Evolutionary conservation across 2,113 vertebrate species (phyloP).

Genomic region (Aviceda subcristata): DNA sequence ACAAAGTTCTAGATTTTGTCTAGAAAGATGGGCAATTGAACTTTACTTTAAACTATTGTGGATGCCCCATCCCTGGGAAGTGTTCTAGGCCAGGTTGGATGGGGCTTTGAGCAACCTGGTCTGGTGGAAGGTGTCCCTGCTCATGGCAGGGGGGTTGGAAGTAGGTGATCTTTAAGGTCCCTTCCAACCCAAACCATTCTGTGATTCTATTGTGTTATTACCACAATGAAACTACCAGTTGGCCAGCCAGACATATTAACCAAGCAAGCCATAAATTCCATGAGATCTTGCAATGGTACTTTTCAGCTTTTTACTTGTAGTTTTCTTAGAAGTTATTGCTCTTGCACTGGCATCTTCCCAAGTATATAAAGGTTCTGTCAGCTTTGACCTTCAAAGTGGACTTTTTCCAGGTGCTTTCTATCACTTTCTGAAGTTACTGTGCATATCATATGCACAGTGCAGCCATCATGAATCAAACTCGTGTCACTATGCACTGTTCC

Average conservation of each 20-base stretch:
- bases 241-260: conserved; percentile 41
- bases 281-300: conserved; percentile 1
- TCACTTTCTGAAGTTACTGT: conserved; percentile 7
- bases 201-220: neutral
- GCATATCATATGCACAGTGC: neutral
- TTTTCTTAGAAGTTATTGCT: conserved; percentile 38
- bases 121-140: too few species aligned
- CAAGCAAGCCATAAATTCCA: conserved; percentile 38
- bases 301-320: conserved; percentile 19
- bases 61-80: too few species aligned
- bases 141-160: too few species aligned
- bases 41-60: neutral
- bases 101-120: too few species aligned
- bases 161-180: too few species aligned
- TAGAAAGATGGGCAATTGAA: conserved; percentile 44
- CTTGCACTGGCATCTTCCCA: conserved; percentile 10
- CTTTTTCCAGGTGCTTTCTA: conserved; percentile 7
- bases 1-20: conserved; percentile 28
- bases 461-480: neutral
- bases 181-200: too few species aligned
- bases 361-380: conserved; percentile 20
- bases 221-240: conserved; percentile 37
- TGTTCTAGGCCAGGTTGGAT: too few species aligned
- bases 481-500: neutral
- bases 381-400: conserved; percentile 35